Conservation (phyloP, 2,113 vertebrate species). For the Hemiprocne comata region DNA sequence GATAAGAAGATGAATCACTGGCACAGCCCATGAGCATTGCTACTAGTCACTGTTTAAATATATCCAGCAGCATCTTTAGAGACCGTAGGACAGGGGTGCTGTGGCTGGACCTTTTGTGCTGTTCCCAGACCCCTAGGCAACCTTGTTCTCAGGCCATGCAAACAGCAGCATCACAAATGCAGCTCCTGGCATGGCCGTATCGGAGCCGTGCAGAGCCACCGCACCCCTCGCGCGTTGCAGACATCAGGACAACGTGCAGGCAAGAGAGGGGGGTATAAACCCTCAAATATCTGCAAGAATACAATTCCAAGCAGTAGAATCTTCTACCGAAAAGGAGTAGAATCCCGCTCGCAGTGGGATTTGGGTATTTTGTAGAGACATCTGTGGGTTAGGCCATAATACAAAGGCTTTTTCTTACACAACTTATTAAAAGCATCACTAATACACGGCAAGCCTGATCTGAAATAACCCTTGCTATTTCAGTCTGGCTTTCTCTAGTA, state of each 20-base stretch:
- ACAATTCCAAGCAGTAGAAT: neutral
- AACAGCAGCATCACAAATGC: neutral
- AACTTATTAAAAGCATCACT: slow-evolving; percentile 27
- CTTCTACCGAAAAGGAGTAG: neutral
- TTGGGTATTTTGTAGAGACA: neutral
- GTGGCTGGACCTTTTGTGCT: neutral
- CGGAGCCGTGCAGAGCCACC: neutral
- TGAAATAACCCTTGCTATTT: slow-evolving; percentile 43
- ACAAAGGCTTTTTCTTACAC: slow-evolving; percentile 45
- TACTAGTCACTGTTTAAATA: neutral
- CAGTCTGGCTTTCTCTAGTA: slow-evolving; percentile 12
- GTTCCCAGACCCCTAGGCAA: neutral
- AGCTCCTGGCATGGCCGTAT: neutral
- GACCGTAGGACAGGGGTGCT: neutral
- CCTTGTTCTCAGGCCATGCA: neutral
- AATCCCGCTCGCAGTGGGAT: neutral
- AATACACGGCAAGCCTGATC: slow-evolving; percentile 9
- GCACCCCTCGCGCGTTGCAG: neutral
- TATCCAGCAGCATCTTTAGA: neutral
- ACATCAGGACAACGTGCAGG: neutral
- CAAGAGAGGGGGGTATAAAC: neutral
- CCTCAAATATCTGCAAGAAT: neutral
- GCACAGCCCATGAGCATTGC: neutral
- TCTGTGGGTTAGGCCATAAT: neutral
- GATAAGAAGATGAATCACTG: neutral